Conservation (phyloP, 2,888 invertebrate genomes). For the Seira musarum region DNA sequence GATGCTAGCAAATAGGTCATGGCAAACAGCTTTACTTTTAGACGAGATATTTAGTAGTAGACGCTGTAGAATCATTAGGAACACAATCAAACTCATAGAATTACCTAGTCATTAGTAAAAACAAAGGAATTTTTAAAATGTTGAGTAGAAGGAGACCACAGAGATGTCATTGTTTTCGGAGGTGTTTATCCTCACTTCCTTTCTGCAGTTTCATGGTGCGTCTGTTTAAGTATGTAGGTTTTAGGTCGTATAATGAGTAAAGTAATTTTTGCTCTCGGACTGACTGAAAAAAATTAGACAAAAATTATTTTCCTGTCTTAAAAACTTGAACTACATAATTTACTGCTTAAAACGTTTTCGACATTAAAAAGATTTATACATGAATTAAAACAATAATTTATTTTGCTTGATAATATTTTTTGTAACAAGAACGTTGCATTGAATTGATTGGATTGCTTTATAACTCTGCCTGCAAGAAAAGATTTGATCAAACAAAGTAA, state of each 20-base stretch:
- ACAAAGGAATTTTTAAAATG: background rate
- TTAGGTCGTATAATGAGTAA: conserved; percentile 23
- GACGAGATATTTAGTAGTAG: background rate
- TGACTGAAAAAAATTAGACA: background rate
- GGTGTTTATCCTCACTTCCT: conserved; percentile 32
- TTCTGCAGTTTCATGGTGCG: conserved; percentile 44
- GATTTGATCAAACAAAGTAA: too few relatives aligned
- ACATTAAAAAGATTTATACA: too few relatives aligned
- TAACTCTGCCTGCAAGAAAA: too few relatives aligned
- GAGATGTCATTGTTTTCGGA: conserved; percentile 31
- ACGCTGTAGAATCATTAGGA: background rate
- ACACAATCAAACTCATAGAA: background rate
- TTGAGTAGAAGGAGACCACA: background rate
- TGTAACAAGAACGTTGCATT: too few relatives aligned
- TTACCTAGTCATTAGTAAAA: background rate
- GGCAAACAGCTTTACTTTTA: background rate
- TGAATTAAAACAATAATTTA: background rate
- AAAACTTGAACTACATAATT: too few relatives aligned
- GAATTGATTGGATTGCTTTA: background rate
- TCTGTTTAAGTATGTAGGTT: conserved; percentile 23
- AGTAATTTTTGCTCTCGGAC: background rate
- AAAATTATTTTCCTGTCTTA: background rate
- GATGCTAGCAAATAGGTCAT: background rate
- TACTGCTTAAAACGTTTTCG: too few relatives aligned
- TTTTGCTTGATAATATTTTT: background rate